phyloP scores from a whole-genome alignment of 2,888 invertebrate genomes.

The Melolontha melolontha region DNA sequence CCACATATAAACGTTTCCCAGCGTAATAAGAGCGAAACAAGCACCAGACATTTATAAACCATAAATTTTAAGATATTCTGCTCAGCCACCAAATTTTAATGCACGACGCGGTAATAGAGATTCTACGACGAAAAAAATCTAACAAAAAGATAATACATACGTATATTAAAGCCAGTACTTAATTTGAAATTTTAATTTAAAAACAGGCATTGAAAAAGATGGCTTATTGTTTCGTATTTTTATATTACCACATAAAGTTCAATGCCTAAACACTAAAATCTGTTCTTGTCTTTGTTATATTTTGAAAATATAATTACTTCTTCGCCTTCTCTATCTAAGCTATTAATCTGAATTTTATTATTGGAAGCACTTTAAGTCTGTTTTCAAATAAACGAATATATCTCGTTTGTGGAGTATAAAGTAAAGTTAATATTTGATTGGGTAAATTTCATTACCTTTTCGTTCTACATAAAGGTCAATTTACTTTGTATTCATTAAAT shows the following conservation, averaged over 20 bases:
- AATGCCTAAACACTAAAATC: conserved; percentile 17
- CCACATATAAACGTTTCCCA: background rate
- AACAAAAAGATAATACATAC: conserved; percentile 16
- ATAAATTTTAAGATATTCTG: conserved; percentile 30
- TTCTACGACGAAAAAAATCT: conserved; percentile 3
- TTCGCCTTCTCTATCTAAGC: conserved; percentile 13
- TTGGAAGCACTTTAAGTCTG: background rate
- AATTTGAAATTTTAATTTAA: conserved; percentile 23
- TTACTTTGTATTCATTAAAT: too few species aligned
- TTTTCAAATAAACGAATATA: conserved; percentile 8
- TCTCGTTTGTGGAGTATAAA: conserved; percentile 5
- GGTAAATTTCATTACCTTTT: background rate
- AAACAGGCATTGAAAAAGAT: conserved; percentile 21
- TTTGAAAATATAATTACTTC: conserved; percentile 17
- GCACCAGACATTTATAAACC: conserved; percentile 20
- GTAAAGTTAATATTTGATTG: background rate
- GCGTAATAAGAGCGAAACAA: conserved; percentile 1
- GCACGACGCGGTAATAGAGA: conserved; percentile 5
- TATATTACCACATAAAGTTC: conserved; percentile 24
- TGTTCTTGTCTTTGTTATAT: conserved; percentile 5
- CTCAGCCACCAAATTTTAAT: conserved; percentile 7
- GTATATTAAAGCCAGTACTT: conserved; percentile 12
- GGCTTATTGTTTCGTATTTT: conserved; percentile 30
- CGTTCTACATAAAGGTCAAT: too few species aligned
- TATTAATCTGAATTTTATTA: conserved; percentile 18